Evolutionary conservation across 2,888 invertebrate genomes (phyloP), one percentile per base, ranked within the genome.

Genomic region (Listrodromus nycthemerus): DNA sequence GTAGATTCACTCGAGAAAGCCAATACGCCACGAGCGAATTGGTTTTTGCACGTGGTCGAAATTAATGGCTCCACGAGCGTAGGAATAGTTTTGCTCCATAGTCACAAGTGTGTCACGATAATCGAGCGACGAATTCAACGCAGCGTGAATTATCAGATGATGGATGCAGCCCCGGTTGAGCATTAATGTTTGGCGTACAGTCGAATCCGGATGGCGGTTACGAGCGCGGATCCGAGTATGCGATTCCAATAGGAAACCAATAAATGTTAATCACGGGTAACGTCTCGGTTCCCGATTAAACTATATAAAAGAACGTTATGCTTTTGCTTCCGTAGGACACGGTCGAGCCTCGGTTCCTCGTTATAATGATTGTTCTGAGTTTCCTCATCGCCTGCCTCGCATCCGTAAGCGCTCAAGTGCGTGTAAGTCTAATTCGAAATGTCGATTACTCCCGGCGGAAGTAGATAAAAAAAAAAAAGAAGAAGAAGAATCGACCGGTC

Each of bases 241-340:
- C 27, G 45, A 58, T 45, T 41, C 24, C 21, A 58, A 55, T 50
- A 19, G 33, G 24, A 71, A 73, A 76, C 66, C 75, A 41, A 61
- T 76, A 80, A 83, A 83, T 27, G 58, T 27, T 10, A 76, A 71
- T 80, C 70, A 21, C 80, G 30, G 16, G 55, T 30, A 30, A 27
- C 19, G 65, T 19, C 65, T 71, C 65, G 66, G 21, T 55, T 30
- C 50, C 45, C 45, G 70, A 71, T 81, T 71, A 75, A 61, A 66
- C 63, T 48, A 50, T 83, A 83, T 80, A 83, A 83, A 80, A 80
- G 80, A 80, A 65, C 80, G 66, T 69, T 73, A 66, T 78, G 37
- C 50, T 63, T 82, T 78, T 66, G 58, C 58, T 58, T 50, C 27
- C 50, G 50, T 66, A 58, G 78, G 37, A 74, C 24, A 83, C 45